Base-by-base conservation (phyloP, 2,888 invertebrate genomes). In the Endotricha flammealis region DNA sequence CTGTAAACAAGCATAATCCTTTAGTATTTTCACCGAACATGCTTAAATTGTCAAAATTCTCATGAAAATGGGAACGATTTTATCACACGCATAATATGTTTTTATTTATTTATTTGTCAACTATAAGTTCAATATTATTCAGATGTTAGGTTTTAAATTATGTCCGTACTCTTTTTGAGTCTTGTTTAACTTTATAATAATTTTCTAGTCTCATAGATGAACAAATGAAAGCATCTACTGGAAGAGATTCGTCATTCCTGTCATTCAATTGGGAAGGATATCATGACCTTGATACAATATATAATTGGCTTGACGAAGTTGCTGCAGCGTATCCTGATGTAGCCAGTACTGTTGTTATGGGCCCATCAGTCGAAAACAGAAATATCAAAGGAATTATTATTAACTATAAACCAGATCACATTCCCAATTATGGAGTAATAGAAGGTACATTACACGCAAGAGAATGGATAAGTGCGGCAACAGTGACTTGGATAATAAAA, bases 381-480 rank as follows among this genome's bases (percentile, higher is more conserved):
- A 70, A 83, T 1, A 91, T 92, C 29, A 83, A 86, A 47, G 92
- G 91, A 20, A 83, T 82, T 1, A 55, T 63, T 10, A 68, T 85
- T 0, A 72, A 86, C 39, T 88, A 82, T 48, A 66, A 79, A 2
- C 57, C 66, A 1, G 64, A 64, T 11, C 87, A 67, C 46, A 68
- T 58, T 27, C 85, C 87, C 35, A 36, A 56, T 0, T 62, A 73
- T 33, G 89, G 87, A 10, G 80, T 92, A 29, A 80, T 91, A 30
- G 91, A 91, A 66, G 89, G 86, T 10, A 85, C 87, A 3, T 89
- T 92, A 36, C 92, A 93, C 62, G 91, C 92, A 0, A 88, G 94
- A 28, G 95, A 95, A 73, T 95, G 92, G 92, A 91, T 92, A 12
- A 77, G 88, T 0, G 85, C 91, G 2, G 90, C 92, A 0, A 88